These are phyloP conservation scores for Lacanobia wlatinum DNA, from an alignment of 2,888 invertebrate species.

Conservation along the genomic window DNA sequence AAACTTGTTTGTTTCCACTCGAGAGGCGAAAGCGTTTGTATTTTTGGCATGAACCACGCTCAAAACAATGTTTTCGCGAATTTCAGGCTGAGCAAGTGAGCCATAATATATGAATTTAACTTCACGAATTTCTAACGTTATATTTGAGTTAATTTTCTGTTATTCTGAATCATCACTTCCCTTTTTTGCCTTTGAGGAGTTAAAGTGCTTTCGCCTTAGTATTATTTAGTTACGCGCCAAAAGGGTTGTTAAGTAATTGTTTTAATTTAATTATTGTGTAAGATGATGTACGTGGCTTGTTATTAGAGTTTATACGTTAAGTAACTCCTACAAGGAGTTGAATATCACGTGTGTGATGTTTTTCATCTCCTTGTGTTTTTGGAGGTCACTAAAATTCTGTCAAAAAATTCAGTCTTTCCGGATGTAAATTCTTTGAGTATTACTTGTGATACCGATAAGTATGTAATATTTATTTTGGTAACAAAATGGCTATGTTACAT, in stretches of 20 bases:
- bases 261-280: neutral
- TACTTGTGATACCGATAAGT: no score
- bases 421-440: no score
- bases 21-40: constrained; percentile 55
- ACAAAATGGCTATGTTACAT: no score
- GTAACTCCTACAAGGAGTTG: neutral
- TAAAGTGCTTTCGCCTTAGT: constrained; percentile 5
- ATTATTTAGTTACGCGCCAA: constrained; percentile 20
- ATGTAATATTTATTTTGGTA: no score
- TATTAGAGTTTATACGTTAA: neutral
- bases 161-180: constrained; percentile 17
- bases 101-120: constrained; percentile 48
- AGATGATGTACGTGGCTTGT: neutral
- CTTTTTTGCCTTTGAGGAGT: constrained; percentile 19
- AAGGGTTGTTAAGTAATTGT: constrained; percentile 1
- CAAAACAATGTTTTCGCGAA: constrained; percentile 63
- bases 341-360: neutral
- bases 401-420: neutral
- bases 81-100: constrained; percentile 39
- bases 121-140: constrained; percentile 31
- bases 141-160: constrained; percentile 47
- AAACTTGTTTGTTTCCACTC: constrained; percentile 71
- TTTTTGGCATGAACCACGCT: constrained; percentile 54
- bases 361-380: neutral
- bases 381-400: neutral